Evolutionary conservation across 2,888 invertebrate species (phyloP).

Genomic region (Neuroscelio doddi): DNA sequence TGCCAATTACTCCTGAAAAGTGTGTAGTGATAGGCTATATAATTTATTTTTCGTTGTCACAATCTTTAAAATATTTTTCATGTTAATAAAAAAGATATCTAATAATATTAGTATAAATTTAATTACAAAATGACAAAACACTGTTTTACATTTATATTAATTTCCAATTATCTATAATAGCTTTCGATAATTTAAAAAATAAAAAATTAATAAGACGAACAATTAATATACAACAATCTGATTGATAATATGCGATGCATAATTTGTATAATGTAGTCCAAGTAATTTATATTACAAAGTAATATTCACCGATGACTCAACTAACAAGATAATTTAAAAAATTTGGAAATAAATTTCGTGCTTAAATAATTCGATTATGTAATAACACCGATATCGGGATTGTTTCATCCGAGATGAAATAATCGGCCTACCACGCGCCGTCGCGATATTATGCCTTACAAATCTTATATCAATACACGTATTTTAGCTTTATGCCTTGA

Average conservation of each 20-base stretch:
- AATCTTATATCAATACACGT: slow-evolving; percentile 44
- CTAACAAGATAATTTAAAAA: slow-evolving; percentile 3
- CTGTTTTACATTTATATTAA: too few species aligned
- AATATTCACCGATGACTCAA: slow-evolving; percentile 12
- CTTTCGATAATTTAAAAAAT: too few species aligned
- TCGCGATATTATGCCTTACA: slow-evolving; percentile 35
- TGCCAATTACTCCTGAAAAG: too few species aligned
- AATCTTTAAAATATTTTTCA: too few species aligned
- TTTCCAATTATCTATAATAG: too few species aligned
- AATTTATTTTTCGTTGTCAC: not conserved
- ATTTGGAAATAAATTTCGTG: slow-evolving; percentile 9
- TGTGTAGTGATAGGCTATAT: too few species aligned
- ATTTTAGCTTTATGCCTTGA: slow-evolving; percentile 42
- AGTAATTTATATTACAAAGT: slow-evolving; percentile 25
- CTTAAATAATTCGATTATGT: slow-evolving; percentile 17
- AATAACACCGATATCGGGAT: slow-evolving; percentile 12
- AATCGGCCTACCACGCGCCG: slow-evolving; percentile 21
- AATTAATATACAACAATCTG: too few species aligned
- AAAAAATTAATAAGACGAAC: too few species aligned
- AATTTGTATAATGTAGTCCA: slow-evolving; percentile 19
- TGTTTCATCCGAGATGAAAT: slow-evolving; percentile 28
- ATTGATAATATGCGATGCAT: too few species aligned
- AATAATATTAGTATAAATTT: too few species aligned
- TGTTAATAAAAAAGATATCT: too few species aligned
- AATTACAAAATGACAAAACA: too few species aligned